Conservation (phyloP, 2,888 invertebrate species). For the Agonopterix arenella region DNA sequence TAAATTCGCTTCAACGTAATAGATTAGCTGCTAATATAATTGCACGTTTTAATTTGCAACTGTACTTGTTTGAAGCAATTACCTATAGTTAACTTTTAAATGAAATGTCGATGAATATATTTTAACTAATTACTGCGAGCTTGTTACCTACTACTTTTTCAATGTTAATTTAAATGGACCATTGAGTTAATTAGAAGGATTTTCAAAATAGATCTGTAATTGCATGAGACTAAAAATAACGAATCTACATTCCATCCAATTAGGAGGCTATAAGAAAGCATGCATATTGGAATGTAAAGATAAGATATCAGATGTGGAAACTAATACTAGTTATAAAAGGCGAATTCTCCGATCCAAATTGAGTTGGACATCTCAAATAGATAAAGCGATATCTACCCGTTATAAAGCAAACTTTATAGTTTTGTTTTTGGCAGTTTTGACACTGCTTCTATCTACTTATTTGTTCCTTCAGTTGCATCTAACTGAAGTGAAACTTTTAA, state of each 20-base stretch:
- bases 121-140: constrained; percentile 40
- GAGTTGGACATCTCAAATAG: constrained; percentile 71
- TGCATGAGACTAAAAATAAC: constrained; percentile 11
- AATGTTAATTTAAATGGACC: constrained; percentile 35
- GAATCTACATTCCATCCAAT: constrained; percentile 17
- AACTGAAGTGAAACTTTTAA: constrained; percentile 67
- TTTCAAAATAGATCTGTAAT: constrained; percentile 7
- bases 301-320: constrained; percentile 12
- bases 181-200: constrained; percentile 28
- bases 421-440: constrained; percentile 78
- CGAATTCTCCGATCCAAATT: constrained; percentile 53
- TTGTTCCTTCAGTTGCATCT: constrained; percentile 68
- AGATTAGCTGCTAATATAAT: constrained; percentile 30
- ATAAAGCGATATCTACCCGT: constrained; percentile 69
- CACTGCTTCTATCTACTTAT: constrained; percentile 72
- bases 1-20: constrained; percentile 22
- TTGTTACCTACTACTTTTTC: constrained; percentile 25
- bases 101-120: constrained; percentile 40
- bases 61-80: constrained; percentile 39
- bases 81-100: constrained; percentile 33
- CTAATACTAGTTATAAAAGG: constrained; percentile 42
- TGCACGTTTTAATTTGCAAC: constrained; percentile 35
- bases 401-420: constrained; percentile 75
- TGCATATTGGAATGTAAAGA: constrained; percentile 8
- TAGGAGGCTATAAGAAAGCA: constrained; percentile 19